A percentile compares a stretch with the other conserved stretches of the same genome.
These are phyloP conservation scores for Salmo trutta DNA, from an alignment of 2,797 vertebrate genomes.

Conservation along the genomic window DNA sequence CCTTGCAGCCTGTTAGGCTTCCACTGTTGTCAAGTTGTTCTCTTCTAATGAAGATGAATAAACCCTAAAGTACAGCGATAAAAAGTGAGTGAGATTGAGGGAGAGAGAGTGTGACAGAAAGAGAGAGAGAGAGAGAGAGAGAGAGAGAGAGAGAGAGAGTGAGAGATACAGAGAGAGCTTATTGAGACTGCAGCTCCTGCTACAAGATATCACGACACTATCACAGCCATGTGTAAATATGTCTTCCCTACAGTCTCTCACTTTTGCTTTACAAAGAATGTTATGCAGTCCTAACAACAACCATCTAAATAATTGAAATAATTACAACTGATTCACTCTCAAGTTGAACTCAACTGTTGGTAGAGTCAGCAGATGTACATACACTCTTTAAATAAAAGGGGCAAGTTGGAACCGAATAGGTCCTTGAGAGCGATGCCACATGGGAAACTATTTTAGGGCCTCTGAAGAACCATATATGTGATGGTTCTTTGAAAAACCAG, in stretches of 20 bases:
- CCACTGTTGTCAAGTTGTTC: conserved; percentile 16
- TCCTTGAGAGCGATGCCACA: no score
- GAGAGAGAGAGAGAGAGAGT: not conserved
- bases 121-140: not conserved
- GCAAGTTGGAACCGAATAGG: no score
- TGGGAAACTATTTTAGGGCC: no score
- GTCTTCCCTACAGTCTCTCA: not conserved
- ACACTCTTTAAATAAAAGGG: not conserved
- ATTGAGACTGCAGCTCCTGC: not conserved
- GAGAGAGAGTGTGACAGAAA: not conserved
- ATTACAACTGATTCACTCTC: not conserved
- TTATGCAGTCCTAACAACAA: not conserved
- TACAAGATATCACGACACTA: not conserved
- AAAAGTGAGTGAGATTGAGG: not conserved
- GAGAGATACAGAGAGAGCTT: not conserved
- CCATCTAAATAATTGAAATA: not conserved
- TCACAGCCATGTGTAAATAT: not conserved
- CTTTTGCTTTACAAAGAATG: not conserved
- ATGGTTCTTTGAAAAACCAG: no score
- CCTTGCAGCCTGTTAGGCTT: not conserved
- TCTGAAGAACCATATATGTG: no score
- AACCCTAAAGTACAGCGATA: conserved; percentile 8
- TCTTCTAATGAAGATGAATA: conserved; percentile 22
- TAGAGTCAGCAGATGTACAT: not conserved
- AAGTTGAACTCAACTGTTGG: not conserved